phyloP scores from a whole-genome alignment of 2,113 vertebrate species.

The Corythornis cristatus region DNA sequence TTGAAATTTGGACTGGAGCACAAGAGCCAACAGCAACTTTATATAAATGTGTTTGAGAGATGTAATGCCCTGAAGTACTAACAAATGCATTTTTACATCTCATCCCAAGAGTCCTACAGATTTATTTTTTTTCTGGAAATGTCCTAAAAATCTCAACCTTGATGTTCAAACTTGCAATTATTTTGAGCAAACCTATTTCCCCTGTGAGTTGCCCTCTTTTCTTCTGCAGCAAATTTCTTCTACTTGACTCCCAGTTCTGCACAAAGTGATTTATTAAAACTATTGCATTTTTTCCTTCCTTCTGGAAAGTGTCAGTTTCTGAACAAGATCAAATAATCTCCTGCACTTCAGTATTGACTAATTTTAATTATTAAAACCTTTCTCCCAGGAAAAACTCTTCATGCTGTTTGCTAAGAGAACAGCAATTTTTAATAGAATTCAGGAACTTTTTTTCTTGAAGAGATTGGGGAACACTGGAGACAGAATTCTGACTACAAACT shows the following conservation, averaged over 20 bases:
- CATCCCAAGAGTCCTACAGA: not conserved
- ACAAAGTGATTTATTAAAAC: slow-evolving; percentile 72
- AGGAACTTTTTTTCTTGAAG: slow-evolving; percentile 52
- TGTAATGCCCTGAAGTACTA: not conserved
- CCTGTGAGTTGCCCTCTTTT: slow-evolving; percentile 55
- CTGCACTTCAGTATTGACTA: slow-evolving; percentile 62
- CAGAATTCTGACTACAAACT: slow-evolving; percentile 35
- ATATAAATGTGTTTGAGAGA: not conserved
- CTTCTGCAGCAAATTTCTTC: slow-evolving; percentile 62
- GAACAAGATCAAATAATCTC: slow-evolving; percentile 74
- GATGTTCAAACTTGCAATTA: slow-evolving; percentile 36
- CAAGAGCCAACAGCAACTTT: slow-evolving; percentile 9
- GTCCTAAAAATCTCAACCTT: slow-evolving; percentile 45
- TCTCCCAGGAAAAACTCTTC: slow-evolving; percentile 66
- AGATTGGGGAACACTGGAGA: slow-evolving; percentile 51
- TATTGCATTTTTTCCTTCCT: slow-evolving; percentile 50
- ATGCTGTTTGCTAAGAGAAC: slow-evolving; percentile 65
- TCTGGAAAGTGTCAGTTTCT: slow-evolving; percentile 69
- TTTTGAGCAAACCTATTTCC: slow-evolving; percentile 58
- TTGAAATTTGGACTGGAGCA: not conserved
- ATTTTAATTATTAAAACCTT: slow-evolving; percentile 80
- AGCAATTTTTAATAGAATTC: slow-evolving; percentile 69
- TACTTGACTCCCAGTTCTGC: slow-evolving; percentile 62
- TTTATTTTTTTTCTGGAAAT: not conserved
- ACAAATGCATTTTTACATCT: slow-evolving; percentile 12